Base-by-base conservation (phyloP, 2,888 invertebrate species). In the Opisthograptis luteolata region DNA sequence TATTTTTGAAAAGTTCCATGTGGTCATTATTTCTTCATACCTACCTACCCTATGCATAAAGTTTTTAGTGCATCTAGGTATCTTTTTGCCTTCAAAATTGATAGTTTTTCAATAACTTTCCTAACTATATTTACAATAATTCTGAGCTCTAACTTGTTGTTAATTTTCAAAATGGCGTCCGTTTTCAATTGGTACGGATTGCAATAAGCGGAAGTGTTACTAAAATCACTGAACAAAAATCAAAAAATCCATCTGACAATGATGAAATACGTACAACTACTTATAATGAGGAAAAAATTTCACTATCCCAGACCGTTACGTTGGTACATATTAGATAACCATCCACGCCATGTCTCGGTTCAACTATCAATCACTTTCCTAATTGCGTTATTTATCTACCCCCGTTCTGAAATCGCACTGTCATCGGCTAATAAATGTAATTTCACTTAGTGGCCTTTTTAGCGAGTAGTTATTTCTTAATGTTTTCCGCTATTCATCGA, bases 321-420 rank as follows among this genome's bases (percentile, higher is more conserved):
- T n/a, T n/a, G n/a, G n/a, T n/a, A n/a, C n/a, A n/a, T 51, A 35
- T 30, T 44, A 39, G 49, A 46, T 53, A 57, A 55, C 43, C 53
- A 55, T 53, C 52, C 42, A 45, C 42, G 41, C 47, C 48, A 39
- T 36, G 50, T 48, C 50, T 22, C 49, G 8, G 48, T 45, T 44
- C 32, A 70, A 77, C 83, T 79, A 86, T 86, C 84, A 83, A 86
- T 85, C 86, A 86, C 78, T 73, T 76, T 66, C 66, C 81, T 84
- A 84, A 84, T 83, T 83, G 76, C 69, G 73, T 83, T 84, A 85
- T 84, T 84, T 84, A 84, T 82, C 79, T 83, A 83, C 79, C 73
- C 76, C 67, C 61, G 58, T 73, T 68, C 73, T 65, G 72, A 81
- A 83, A 78, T 63, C 60, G 84, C 83, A 68, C 58, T 79, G 81